Evolutionary conservation across 2,888 invertebrate species (phyloP).

Genomic region (Lycaena phlaeas): DNA sequence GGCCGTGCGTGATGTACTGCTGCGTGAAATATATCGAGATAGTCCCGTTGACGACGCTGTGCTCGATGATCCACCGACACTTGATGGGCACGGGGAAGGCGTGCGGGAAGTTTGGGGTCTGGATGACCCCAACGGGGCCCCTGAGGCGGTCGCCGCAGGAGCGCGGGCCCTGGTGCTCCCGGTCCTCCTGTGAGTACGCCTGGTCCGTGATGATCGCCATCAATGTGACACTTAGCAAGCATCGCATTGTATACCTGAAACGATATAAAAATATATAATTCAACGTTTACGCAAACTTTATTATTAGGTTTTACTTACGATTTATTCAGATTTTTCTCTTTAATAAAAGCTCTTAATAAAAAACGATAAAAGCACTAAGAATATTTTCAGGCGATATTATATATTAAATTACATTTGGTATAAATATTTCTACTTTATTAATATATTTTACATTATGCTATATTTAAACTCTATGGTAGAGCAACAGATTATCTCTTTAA

Average conservation of each 20-base stretch:
- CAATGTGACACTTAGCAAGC: constrained; percentile 42
- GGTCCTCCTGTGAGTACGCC: constrained; percentile 36
- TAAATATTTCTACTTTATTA: no score
- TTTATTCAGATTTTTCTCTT: no score
- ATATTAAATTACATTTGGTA: no score
- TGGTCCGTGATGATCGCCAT: constrained; percentile 37
- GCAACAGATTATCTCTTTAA: no score
- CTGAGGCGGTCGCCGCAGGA: constrained; percentile 79
- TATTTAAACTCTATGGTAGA: no score
- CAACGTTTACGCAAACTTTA: no score
- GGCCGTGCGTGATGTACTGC: constrained; percentile 85
- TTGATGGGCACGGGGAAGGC: constrained; percentile 86
- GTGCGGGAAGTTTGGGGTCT: constrained; percentile 88
- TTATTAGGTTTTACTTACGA: no score
- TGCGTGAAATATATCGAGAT: constrained; percentile 92
- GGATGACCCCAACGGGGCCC: constrained; percentile 78
- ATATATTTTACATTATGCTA: no score
- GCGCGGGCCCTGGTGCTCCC: constrained; percentile 51
- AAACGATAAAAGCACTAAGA: no score
- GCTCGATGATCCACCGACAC: constrained; percentile 89
- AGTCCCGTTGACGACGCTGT: constrained; percentile 82
- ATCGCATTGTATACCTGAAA: constrained; percentile 49
- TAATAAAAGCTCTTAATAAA: no score
- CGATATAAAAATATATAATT: constrained; percentile 24
- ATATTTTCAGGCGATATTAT: no score